These are phyloP conservation scores for Archilochus colubris DNA, from an alignment of 2,113 vertebrate genomes.

Conservation along the genomic window DNA sequence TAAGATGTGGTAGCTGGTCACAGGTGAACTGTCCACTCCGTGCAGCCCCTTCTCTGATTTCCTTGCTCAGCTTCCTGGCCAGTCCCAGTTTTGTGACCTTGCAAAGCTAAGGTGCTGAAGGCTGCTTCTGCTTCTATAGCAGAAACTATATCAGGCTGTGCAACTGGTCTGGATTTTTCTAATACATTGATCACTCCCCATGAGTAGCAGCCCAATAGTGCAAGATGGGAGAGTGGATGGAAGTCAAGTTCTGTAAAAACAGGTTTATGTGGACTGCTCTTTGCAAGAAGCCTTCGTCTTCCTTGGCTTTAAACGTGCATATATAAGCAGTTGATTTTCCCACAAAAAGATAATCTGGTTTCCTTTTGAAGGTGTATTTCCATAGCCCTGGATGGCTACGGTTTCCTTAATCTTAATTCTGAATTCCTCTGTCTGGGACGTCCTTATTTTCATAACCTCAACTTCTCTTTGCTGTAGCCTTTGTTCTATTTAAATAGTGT, in stretches of 20 bases:
- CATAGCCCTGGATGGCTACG: background rate
- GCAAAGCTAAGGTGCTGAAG: background rate
- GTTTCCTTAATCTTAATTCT: background rate
- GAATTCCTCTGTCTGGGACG: background rate
- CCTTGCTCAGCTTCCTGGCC: background rate
- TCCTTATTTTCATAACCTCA: slow-evolving; percentile 15
- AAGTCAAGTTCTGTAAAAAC: background rate
- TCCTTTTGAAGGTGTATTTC: background rate
- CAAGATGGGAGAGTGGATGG: background rate
- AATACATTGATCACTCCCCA: rapidly evolving
- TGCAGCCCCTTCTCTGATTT: background rate
- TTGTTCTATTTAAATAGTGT: background rate
- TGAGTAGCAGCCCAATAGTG: background rate
- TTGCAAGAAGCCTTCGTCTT: background rate
- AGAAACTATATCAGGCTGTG: background rate
- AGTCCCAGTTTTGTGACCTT: background rate
- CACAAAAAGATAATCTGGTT: background rate
- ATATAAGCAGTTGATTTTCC: background rate
- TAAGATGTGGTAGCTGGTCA: background rate
- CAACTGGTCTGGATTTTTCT: background rate
- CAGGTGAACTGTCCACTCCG: background rate
- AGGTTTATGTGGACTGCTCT: background rate
- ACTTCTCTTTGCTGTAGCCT: background rate
- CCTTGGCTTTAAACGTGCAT: background rate
- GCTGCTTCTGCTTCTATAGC: background rate